A percentile compares a stretch with the other conserved stretches of the same genome.
phyloP scores from a whole-genome alignment of 1,140 invertebrate genomes.

The Acromyrmex charruanus region DNA sequence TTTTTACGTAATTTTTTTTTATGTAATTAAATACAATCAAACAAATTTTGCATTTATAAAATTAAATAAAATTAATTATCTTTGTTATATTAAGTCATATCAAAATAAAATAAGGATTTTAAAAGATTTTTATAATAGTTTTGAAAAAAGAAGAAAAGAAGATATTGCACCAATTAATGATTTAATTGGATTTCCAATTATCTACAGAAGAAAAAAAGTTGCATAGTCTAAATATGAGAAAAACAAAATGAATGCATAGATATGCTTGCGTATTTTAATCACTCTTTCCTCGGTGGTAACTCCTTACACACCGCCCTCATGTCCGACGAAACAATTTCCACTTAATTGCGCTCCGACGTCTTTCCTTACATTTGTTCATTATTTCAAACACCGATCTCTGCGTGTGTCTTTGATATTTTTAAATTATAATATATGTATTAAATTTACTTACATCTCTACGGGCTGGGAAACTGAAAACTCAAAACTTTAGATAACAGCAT shows the following conservation, averaged over 20 bases:
- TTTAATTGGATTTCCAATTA: background rate
- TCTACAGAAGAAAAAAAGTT: slow-evolving; percentile 47
- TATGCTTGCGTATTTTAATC: slow-evolving; percentile 57
- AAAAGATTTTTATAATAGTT: background rate
- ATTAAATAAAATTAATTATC: background rate
- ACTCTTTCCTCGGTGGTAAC: slow-evolving; percentile 57
- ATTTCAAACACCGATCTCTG: slow-evolving; percentile 36
- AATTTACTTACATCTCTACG: slow-evolving; percentile 70
- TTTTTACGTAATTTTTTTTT: background rate
- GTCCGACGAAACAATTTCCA: slow-evolving; percentile 56
- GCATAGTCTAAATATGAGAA: slow-evolving; percentile 62
- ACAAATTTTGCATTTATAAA: background rate
- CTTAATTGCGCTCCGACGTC: slow-evolving; percentile 51
- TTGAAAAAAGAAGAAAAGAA: background rate
- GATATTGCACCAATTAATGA: background rate
- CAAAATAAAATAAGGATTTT: background rate
- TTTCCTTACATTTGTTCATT: slow-evolving; percentile 19
- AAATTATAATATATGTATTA: slow-evolving; percentile 44
- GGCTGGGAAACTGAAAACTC: slow-evolving; percentile 74
- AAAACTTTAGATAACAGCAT: slow-evolving; percentile 77
- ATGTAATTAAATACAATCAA: background rate
- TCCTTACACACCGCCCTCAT: slow-evolving; percentile 49
- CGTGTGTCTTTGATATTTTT: slow-evolving; percentile 16
- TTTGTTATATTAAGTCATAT: background rate
- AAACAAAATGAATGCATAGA: slow-evolving; percentile 60